Percentiles rank a stretch among this genome's conserved stretches.
These are phyloP conservation scores for Parnassius orleans DNA, from an alignment of 2,888 invertebrate species.

Conservation along the genomic window DNA sequence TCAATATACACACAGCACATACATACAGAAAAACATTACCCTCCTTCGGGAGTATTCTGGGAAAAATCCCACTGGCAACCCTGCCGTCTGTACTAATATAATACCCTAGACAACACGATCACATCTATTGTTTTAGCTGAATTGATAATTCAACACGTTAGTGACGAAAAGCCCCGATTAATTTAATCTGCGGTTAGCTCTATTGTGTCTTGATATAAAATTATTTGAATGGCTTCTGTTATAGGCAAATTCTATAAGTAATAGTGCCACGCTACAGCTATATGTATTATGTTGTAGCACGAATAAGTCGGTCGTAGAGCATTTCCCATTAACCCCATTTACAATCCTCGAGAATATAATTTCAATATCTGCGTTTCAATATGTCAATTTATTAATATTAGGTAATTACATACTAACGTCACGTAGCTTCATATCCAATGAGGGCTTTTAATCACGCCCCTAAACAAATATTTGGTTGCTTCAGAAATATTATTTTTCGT, in stretches of 20 bases:
- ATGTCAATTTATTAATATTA: constrained; percentile 3
- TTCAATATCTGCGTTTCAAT: background rate
- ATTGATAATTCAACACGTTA: constrained; percentile 3
- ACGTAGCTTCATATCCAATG: constrained; percentile 2
- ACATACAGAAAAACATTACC: too few species aligned
- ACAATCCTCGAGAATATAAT: too few species aligned
- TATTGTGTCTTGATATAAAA: too few species aligned
- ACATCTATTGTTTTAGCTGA: background rate
- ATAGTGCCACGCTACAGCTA: too few species aligned
- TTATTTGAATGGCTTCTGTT: too few species aligned
- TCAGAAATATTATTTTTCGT: constrained; percentile 7
- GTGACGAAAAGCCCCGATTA: background rate
- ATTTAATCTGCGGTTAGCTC: background rate
- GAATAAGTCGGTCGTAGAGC: too few species aligned
- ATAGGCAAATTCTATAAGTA: too few species aligned
- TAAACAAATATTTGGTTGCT: constrained; percentile 20
- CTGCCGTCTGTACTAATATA: background rate
- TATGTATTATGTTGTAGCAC: too few species aligned
- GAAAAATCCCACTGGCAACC: too few species aligned
- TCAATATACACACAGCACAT: too few species aligned
- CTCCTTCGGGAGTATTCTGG: too few species aligned
- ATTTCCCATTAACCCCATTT: background rate
- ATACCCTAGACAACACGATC: background rate
- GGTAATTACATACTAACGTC: constrained; percentile 9
- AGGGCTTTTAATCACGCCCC: constrained; percentile 7